Evolutionary conservation across 2,797 vertebrate species (phyloP).

Genomic region (Urocyon cinereoargenteus): DNA sequence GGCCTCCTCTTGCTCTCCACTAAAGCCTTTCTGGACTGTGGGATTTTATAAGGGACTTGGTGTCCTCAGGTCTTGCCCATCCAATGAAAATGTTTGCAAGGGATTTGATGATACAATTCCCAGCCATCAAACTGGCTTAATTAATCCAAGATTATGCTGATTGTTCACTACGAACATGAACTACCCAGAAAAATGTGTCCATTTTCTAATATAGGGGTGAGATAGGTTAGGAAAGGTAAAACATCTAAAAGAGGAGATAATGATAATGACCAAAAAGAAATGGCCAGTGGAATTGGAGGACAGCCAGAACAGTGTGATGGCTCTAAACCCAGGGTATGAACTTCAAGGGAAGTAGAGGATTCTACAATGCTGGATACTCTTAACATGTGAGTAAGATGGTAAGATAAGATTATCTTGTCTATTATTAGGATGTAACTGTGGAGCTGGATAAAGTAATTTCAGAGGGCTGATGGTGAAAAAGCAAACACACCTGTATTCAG

Average conservation of each 20-base stretch:
- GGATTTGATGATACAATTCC: neutral
- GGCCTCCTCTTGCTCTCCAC: neutral
- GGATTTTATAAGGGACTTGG: neutral
- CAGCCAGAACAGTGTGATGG: neutral
- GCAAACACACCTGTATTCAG: neutral
- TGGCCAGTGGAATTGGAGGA: too few species aligned
- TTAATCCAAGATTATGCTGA: neutral
- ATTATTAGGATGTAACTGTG: neutral
- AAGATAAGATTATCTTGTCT: neutral
- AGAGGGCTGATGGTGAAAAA: neutral
- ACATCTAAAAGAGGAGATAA: neutral
- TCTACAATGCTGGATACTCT: neutral
- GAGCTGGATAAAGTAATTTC: neutral
- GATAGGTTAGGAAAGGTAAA: accelerated
- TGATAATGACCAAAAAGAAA: neutral
- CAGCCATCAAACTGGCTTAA: neutral
- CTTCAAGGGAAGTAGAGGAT: neutral
- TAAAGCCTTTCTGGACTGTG: neutral
- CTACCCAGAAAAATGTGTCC: neutral
- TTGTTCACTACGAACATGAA: neutral
- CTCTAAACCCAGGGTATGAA: neutral
- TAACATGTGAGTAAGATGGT: neutral
- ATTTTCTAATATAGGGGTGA: neutral
- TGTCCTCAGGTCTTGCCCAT: neutral
- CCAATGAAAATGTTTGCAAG: neutral